Evolutionary conservation across 1,140 invertebrate genomes (phyloP).

Genomic region (Agraylea sexmaculata): DNA sequence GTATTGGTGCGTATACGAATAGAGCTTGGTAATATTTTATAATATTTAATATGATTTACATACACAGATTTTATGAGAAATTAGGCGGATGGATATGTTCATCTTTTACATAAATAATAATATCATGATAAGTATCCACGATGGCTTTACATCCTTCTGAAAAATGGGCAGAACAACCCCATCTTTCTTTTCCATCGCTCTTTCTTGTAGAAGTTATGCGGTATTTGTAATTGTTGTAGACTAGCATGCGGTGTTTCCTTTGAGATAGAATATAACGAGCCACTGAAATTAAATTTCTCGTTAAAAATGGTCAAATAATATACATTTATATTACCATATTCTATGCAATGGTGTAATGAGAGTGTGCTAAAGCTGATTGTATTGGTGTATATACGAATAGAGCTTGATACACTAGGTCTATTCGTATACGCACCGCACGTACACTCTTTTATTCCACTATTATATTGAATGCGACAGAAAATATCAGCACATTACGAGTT

Average conservation of each 20-base stretch:
- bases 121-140: neutral
- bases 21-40: too few species aligned
- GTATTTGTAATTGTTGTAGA: neutral
- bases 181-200: neutral
- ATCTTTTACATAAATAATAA: constrained; percentile 4
- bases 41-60: neutral
- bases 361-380: too few species aligned
- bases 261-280: neutral
- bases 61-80: neutral
- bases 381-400: too few species aligned
- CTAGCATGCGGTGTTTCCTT: neutral
- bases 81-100: neutral
- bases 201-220: too few species aligned
- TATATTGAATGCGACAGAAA: too few species aligned
- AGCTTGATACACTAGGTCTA: too few species aligned
- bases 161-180: neutral
- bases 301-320: neutral
- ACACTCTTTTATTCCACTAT: too few species aligned
- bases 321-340: neutral
- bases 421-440: too few species aligned
- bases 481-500: too few species aligned
- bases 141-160: neutral
- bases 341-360: too few species aligned
- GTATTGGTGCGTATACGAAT: too few species aligned
- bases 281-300: neutral